Conservation (phyloP, 2,113 vertebrate species). For the Channa argus region DNA sequence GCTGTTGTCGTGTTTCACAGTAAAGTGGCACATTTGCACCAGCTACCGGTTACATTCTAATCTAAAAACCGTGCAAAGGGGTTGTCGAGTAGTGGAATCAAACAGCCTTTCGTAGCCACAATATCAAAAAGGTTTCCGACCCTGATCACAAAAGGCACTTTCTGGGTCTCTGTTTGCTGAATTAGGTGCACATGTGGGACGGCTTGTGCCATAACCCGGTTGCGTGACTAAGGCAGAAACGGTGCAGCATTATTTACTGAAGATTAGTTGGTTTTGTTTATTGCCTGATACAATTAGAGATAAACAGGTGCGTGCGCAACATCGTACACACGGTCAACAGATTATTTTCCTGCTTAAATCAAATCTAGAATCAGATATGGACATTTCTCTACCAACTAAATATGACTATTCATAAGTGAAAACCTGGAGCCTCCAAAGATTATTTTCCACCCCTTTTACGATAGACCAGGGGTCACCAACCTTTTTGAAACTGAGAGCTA, state of each 20-base stretch:
- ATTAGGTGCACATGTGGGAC: background rate
- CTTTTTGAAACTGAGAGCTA: too few relatives aligned
- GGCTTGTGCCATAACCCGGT: slow-evolving; percentile 12
- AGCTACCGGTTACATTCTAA: background rate
- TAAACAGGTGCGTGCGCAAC: too few relatives aligned
- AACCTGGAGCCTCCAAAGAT: too few relatives aligned
- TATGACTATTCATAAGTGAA: background rate
- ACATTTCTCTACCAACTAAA: background rate
- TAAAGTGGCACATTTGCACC: slow-evolving; percentile 15
- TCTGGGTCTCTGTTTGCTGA: background rate
- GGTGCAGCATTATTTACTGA: background rate
- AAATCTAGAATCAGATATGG: background rate
- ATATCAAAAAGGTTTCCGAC: background rate
- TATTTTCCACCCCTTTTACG: too few relatives aligned
- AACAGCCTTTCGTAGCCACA: slow-evolving; percentile 30
- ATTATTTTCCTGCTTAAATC: background rate
- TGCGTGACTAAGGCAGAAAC: background rate
- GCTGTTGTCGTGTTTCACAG: slow-evolving; percentile 16
- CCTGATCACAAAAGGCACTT: background rate
- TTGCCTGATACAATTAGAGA: too few relatives aligned
- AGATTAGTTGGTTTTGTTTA: too few relatives aligned
- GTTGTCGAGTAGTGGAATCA: slow-evolving; percentile 46
- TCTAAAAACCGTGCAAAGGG: slow-evolving; percentile 3
- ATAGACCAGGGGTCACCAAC: too few relatives aligned
- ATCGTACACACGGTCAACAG: too few relatives aligned